These are phyloP conservation scores for Drosophila subpulchrella DNA, from an alignment of 1,140 invertebrate genomes.

Conservation along the genomic window DNA sequence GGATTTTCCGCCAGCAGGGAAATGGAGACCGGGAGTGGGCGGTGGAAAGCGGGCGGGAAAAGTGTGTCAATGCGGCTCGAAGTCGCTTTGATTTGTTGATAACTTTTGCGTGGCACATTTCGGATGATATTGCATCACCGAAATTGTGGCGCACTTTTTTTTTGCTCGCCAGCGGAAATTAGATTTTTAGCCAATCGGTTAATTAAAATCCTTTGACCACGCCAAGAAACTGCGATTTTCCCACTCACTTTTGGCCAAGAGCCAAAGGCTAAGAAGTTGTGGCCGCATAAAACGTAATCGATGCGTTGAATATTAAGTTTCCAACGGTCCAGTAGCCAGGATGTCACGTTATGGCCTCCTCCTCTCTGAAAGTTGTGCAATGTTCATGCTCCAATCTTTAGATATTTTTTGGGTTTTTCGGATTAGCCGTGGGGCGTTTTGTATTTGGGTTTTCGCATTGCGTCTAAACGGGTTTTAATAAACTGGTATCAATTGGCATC, in stretches of 20 bases:
- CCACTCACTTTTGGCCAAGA: slow-evolving; percentile 53
- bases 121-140: slow-evolving; percentile 45
- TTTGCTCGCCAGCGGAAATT: slow-evolving; percentile 63
- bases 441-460: slow-evolving; percentile 47
- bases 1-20: slow-evolving; percentile 39
- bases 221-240: slow-evolving; percentile 9
- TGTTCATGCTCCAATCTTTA: slow-evolving; percentile 11
- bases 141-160: slow-evolving; percentile 16
- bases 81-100: slow-evolving; percentile 68
- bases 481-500: slow-evolving; percentile 66
- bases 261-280: slow-evolving; percentile 45
- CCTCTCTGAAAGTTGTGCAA: slow-evolving; percentile 58
- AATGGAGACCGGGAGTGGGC: slow-evolving; percentile 6
- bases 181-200: slow-evolving; percentile 56
- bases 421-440: slow-evolving; percentile 52
- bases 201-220: slow-evolving; percentile 73
- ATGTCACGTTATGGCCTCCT: slow-evolving; percentile 73
- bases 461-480: slow-evolving; percentile 54
- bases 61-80: slow-evolving; percentile 59
- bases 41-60: slow-evolving; percentile 29
- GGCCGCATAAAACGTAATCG: slow-evolving; percentile 65
- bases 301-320: slow-evolving; percentile 68
- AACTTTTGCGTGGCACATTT: slow-evolving; percentile 68
- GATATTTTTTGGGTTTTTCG: slow-evolving; percentile 28
- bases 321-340: slow-evolving; percentile 45